Conservation (phyloP, 2,888 invertebrate genomes). For the Lampropteryx suffumata region DNA sequence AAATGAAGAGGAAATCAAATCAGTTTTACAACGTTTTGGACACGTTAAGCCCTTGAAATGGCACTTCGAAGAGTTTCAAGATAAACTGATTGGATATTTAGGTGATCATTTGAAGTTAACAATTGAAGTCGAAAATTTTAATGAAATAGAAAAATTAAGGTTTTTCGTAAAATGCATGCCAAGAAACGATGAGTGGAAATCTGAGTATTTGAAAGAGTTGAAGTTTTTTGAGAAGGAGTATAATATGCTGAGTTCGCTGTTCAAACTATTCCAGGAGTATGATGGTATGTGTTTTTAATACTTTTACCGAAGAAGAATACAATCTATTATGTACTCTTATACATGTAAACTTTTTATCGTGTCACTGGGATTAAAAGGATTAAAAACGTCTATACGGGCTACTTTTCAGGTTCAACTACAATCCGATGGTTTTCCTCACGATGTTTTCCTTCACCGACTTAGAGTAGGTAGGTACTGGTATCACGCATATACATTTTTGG, state of each 20-base stretch:
- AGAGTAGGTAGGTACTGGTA: too few species aligned
- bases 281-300: constrained; percentile 46
- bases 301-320: too few species aligned
- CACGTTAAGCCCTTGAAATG: constrained; percentile 44
- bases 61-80: constrained; percentile 50
- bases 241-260: constrained; percentile 58
- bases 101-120: constrained; percentile 66
- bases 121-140: constrained; percentile 43
- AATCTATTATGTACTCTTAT: too few species aligned
- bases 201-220: constrained; percentile 55
- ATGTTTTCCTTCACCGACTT: too few species aligned
- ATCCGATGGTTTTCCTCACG: too few species aligned
- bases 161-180: constrained; percentile 85
- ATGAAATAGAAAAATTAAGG: constrained; percentile 39
- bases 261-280: constrained; percentile 50
- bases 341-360: too few species aligned
- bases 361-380: too few species aligned
- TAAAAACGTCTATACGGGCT: too few species aligned
- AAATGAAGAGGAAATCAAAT: constrained; percentile 48
- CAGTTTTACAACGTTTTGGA: constrained; percentile 48
- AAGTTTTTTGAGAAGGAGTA: constrained; percentile 66
- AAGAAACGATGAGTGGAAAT: constrained; percentile 71
- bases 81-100: constrained; percentile 63
- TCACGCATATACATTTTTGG: too few species aligned
- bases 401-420: too few species aligned